These are phyloP conservation scores for Caenorhabditis zanzibari DNA, from an alignment of 2,888 invertebrate species.

Conservation along the genomic window DNA sequence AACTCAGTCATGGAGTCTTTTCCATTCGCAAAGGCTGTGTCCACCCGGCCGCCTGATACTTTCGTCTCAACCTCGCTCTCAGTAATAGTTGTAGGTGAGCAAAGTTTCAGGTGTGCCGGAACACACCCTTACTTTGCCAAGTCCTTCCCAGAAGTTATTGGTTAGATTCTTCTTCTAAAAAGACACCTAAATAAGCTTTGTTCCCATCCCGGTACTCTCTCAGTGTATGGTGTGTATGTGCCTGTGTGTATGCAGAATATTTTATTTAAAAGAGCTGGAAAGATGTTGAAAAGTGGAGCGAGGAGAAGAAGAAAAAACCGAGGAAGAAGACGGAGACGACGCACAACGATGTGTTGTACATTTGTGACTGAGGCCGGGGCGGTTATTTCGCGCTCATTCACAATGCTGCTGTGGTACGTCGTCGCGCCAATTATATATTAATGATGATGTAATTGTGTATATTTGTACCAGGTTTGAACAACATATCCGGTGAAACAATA, in stretches of 20 bases:
- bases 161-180: not conserved
- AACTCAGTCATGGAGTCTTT: not conserved
- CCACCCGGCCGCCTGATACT: constrained; percentile 80
- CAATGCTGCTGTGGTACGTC: constrained; percentile 59
- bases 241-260: constrained; percentile 43
- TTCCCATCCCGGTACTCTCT: constrained; percentile 21
- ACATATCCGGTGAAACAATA: not conserved
- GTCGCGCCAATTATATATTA: constrained; percentile 67
- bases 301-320: constrained; percentile 39
- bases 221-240: constrained; percentile 31
- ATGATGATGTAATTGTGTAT: constrained; percentile 64
- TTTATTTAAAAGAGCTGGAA: constrained; percentile 63
- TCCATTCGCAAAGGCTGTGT: constrained; percentile 19
- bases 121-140: constrained; percentile 58
- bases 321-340: constrained; percentile 52
- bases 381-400: constrained; percentile 61
- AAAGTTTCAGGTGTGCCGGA: constrained; percentile 83
- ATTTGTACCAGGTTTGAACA: constrained; percentile 49
- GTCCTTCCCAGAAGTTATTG: not conserved
- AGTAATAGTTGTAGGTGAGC: constrained; percentile 79
- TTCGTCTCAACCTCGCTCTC: constrained; percentile 81
- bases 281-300: constrained; percentile 64
- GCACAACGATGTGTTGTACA: constrained; percentile 56
- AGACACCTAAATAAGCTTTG: not conserved
- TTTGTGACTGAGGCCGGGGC: constrained; percentile 59